Evolutionary conservation across 2,888 invertebrate genomes (phyloP).

Genomic region (Trissolcus brochymenae): DNA sequence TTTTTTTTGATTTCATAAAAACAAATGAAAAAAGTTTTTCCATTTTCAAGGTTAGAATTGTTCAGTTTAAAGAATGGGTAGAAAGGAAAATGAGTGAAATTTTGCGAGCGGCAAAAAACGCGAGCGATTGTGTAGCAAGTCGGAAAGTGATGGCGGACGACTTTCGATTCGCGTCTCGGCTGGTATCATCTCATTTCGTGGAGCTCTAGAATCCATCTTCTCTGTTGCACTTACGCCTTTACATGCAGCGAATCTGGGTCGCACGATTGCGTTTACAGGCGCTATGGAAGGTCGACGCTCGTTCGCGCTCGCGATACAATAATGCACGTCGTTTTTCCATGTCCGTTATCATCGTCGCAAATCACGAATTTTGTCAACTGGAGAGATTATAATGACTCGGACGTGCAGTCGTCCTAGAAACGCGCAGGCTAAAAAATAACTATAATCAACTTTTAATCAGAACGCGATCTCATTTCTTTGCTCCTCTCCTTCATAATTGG

Average conservation of each 20-base stretch:
- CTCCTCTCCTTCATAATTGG: no score
- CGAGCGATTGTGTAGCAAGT: slow-evolving; percentile 1
- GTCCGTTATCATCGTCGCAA: slow-evolving; percentile 14
- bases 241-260: slow-evolving; percentile 69
- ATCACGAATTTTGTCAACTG: not conserved
- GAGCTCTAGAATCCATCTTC: slow-evolving; percentile 48
- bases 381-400: no score
- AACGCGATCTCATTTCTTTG: no score
- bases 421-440: not conserved
- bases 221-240: slow-evolving; percentile 39
- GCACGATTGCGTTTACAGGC: slow-evolving; percentile 73
- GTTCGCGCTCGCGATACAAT: slow-evolving; percentile 62
- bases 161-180: slow-evolving; percentile 49
- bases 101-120: not conserved
- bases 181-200: slow-evolving; percentile 55
- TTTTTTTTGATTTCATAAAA: no score
- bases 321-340: slow-evolving; percentile 29
- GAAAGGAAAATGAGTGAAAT: not conserved
- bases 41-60: no score
- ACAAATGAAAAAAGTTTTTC: no score
- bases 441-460: no score
- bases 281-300: slow-evolving; percentile 70
- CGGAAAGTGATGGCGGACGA: slow-evolving; percentile 31
- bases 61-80: no score
- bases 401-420: slow-evolving; percentile 3